Percentiles rank a stretch among this genome's conserved stretches.
Evolutionary conservation across 2,888 invertebrate species (phyloP).

Genomic region (Campopleginae sp.): DNA sequence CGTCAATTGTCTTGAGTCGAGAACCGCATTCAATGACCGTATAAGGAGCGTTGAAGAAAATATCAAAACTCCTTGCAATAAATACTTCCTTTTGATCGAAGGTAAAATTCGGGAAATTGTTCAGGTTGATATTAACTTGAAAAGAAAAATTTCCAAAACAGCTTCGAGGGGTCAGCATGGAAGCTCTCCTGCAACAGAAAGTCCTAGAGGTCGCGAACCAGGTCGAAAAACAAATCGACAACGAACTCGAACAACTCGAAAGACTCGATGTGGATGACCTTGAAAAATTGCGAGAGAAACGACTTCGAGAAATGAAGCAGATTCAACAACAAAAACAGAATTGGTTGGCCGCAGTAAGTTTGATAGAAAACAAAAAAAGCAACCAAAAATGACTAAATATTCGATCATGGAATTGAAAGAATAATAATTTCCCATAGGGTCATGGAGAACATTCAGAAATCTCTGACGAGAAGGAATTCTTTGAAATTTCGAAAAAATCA

Average conservation of each 20-base stretch:
- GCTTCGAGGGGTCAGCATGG: constrained; percentile 84
- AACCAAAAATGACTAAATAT: neutral
- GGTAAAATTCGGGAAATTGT: neutral
- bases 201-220: constrained; percentile 88
- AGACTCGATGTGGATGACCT: constrained; percentile 93
- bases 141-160: neutral
- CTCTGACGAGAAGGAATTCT: constrained; percentile 96
- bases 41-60: constrained; percentile 65
- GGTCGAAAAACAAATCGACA: constrained; percentile 95
- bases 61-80: constrained; percentile 29
- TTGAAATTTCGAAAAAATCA: constrained; percentile 95
- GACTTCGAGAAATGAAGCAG: constrained; percentile 94
- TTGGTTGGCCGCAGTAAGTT: constrained; percentile 90
- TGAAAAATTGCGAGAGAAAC: constrained; percentile 91
- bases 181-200: constrained; percentile 87
- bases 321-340: constrained; percentile 91
- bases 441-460: constrained; percentile 96
- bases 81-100: neutral
- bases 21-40: constrained; percentile 58
- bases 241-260: constrained; percentile 93
- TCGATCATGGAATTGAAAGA: neutral
- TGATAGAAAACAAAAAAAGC: neutral
- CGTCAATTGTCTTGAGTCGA: constrained; percentile 9
- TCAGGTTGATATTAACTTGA: neutral
- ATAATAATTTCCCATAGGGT: constrained; percentile 86